These are phyloP conservation scores for Aphelocoma californica DNA, from an alignment of 2,797 vertebrate species.

Conservation along the genomic window DNA sequence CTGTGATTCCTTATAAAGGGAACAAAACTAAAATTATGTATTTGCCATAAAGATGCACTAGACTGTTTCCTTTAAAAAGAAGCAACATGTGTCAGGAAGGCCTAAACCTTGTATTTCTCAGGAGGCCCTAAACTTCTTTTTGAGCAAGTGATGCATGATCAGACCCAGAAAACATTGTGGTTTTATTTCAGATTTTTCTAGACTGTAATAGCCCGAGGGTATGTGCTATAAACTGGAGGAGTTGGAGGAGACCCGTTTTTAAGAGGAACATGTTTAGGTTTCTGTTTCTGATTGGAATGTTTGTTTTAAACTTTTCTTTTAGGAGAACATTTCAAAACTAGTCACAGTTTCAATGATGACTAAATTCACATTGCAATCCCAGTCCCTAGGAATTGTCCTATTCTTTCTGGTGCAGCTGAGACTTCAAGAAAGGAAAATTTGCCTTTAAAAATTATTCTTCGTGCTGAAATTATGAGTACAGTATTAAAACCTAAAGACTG, in stretches of 20 bases:
- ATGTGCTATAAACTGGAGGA: slow-evolving; percentile 52
- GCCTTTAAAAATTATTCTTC: neutral
- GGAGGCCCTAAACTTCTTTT: slow-evolving; percentile 16
- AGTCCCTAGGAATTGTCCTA: neutral
- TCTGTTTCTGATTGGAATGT: slow-evolving; percentile 40
- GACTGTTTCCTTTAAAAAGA: slow-evolving; percentile 9
- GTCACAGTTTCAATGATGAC: neutral
- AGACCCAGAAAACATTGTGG: slow-evolving; percentile 56
- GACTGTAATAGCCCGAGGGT: slow-evolving; percentile 50
- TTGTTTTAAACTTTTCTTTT: slow-evolving; percentile 33
- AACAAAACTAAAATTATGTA: neutral
- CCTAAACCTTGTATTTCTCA: slow-evolving; percentile 6
- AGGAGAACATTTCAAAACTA: neutral
- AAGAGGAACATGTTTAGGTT: slow-evolving; percentile 24
- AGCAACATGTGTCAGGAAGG: slow-evolving; percentile 13
- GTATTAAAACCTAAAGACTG: neutral
- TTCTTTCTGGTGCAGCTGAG: neutral
- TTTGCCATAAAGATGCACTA: neutral
- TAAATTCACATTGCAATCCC: neutral
- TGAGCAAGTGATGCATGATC: slow-evolving; percentile 21
- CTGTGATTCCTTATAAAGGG: neutral
- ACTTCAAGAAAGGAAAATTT: neutral
- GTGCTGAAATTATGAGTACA: neutral
- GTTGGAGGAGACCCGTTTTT: slow-evolving; percentile 35
- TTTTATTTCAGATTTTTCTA: slow-evolving; percentile 64